These are phyloP conservation scores for Lamellibrachia columna DNA, from an alignment of 2,888 invertebrate genomes.

Conservation along the genomic window DNA sequence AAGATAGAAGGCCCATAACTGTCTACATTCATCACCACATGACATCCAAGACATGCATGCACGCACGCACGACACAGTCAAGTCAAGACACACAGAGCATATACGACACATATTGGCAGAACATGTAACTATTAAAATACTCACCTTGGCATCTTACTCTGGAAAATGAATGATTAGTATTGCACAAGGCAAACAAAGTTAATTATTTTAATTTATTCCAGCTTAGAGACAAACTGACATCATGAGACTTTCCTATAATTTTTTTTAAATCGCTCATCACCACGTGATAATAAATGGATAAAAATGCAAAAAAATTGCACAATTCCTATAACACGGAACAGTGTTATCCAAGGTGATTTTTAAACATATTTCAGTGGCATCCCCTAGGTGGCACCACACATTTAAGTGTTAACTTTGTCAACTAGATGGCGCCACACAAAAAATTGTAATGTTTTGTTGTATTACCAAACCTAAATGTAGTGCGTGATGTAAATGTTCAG, in stretches of 20 bases:
- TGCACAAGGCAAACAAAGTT: not conserved
- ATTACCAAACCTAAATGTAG: no score
- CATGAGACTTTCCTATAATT: not conserved
- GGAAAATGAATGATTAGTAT: constrained; percentile 13
- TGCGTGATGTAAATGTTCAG: no score
- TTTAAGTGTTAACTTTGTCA: not conserved
- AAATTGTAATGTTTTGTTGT: not conserved
- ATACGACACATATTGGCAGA: not conserved
- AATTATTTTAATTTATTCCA: not conserved
- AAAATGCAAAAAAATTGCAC: not conserved
- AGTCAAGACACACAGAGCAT: not conserved
- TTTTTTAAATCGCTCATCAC: not conserved
- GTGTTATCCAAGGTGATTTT: not conserved
- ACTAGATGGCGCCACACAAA: not conserved
- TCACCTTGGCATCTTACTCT: not conserved
- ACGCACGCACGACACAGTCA: not conserved
- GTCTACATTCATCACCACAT: not conserved
- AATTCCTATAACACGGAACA: not conserved
- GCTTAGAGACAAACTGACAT: not conserved
- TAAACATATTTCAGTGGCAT: not conserved
- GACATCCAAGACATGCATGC: not conserved
- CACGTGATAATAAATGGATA: not conserved
- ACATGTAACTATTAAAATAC: not conserved
- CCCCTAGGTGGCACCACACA: not conserved
- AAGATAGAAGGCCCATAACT: not conserved